phyloP scores from a whole-genome alignment of 1,140 invertebrate species.

The Dendrolimus kikuchii region DNA sequence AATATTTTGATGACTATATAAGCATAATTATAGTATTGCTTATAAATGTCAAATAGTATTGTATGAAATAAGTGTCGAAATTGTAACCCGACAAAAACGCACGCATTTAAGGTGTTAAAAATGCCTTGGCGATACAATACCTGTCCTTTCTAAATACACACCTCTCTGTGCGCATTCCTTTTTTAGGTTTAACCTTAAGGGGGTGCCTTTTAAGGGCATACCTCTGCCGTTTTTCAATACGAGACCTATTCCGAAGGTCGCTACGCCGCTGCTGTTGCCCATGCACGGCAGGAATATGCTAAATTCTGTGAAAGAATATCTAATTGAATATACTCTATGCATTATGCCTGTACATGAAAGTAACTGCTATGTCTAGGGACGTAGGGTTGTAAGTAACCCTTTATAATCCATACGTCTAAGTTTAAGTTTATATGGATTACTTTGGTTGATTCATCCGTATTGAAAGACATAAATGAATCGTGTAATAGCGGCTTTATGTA shows the following conservation, averaged over 20 bases:
- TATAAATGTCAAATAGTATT: no score
- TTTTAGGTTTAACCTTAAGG: conserved; percentile 88
- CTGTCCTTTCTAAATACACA: conserved; percentile 79
- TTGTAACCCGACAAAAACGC: conserved; percentile 32
- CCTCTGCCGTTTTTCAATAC: conserved; percentile 86
- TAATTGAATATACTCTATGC: conserved; percentile 4
- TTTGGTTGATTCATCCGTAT: no score
- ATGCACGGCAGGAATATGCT: conserved; percentile 92
- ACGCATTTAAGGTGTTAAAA: conserved; percentile 67
- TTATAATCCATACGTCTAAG: no score
- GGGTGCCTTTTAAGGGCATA: conserved; percentile 88
- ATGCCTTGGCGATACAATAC: conserved; percentile 74
- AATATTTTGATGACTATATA: no score
- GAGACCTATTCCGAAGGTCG: conserved; percentile 90
- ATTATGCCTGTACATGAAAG: neutral
- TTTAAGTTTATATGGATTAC: no score
- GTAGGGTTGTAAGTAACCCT: no score
- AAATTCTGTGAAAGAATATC: conserved; percentile 79
- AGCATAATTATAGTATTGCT: no score
- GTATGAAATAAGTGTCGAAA: neutral
- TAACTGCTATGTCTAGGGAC: no score
- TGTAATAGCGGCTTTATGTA: no score
- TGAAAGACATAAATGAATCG: no score
- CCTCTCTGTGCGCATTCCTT: conserved; percentile 95
- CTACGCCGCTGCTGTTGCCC: conserved; percentile 90